These are phyloP conservation scores for Numida meleagris DNA, from an alignment of 2,113 vertebrate species.

Conservation along the genomic window DNA sequence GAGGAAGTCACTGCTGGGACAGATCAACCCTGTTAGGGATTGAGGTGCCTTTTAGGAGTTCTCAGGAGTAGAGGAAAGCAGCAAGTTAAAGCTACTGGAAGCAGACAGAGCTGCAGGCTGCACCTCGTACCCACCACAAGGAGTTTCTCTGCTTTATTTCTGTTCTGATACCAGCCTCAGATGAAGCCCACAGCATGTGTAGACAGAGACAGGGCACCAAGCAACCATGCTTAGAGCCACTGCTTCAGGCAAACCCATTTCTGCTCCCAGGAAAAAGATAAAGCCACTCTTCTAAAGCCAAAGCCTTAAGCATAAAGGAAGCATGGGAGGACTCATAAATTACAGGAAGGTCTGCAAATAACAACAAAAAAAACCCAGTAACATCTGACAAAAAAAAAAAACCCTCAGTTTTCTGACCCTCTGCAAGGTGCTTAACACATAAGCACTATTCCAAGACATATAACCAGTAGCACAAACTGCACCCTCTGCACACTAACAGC, in stretches of 20 bases:
- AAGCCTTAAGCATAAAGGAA: background rate
- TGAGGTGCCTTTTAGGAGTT: background rate
- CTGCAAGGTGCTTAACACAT: fast-evolving
- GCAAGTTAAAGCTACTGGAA: background rate
- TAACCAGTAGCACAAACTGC: fast-evolving
- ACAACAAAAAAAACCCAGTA: background rate
- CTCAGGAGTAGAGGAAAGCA: background rate
- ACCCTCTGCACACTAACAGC: background rate
- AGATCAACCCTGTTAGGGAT: background rate
- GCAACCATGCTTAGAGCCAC: background rate
- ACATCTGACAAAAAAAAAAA: background rate
- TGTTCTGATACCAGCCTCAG: background rate
- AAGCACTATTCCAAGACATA: background rate
- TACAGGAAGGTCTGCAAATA: background rate
- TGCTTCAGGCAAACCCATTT: background rate
- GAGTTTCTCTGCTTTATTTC: fast-evolving
- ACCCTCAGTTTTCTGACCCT: background rate
- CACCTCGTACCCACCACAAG: background rate
- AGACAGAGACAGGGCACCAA: background rate
- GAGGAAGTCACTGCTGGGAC: slow-evolving; percentile 47
- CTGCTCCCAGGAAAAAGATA: background rate
- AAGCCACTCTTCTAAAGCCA: background rate
- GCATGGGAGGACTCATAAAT: background rate
- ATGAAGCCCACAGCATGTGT: background rate
- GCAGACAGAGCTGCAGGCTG: background rate